Conservation (phyloP, 2,113 vertebrate species). For the Strix aluco region DNA sequence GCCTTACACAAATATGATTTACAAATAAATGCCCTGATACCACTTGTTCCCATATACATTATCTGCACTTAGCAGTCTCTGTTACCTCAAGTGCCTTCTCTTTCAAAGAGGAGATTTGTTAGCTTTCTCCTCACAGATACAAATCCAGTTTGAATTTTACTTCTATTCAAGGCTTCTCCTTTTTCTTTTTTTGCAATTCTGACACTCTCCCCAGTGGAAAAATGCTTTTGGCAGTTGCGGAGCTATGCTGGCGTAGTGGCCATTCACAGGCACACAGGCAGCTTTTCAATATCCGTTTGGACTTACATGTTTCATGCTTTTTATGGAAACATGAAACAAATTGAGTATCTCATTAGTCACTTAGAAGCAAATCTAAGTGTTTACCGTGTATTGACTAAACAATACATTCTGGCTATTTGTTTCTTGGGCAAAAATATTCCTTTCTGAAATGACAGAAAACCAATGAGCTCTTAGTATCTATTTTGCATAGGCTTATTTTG, state of each 20-base stretch:
- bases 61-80: neutral
- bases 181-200: neutral
- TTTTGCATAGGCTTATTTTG: neutral
- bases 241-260: neutral
- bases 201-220: neutral
- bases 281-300: neutral
- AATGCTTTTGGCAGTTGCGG: neutral
- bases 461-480: neutral
- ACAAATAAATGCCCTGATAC: neutral
- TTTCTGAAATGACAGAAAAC: neutral
- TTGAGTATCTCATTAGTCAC: neutral
- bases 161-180: neutral
- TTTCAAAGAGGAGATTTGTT: neutral
- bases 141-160: neutral
- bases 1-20: constrained; percentile 5
- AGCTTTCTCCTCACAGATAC: neutral
- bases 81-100: neutral
- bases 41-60: neutral
- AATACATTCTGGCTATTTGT: neutral
- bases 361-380: neutral
- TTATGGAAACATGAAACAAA: neutral
- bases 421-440: neutral
- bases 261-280: neutral
- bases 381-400: neutral
- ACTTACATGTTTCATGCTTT: neutral